Evolutionary conservation across 2,113 vertebrate genomes (phyloP).

Genomic region (Istiophorus platypterus): DNA sequence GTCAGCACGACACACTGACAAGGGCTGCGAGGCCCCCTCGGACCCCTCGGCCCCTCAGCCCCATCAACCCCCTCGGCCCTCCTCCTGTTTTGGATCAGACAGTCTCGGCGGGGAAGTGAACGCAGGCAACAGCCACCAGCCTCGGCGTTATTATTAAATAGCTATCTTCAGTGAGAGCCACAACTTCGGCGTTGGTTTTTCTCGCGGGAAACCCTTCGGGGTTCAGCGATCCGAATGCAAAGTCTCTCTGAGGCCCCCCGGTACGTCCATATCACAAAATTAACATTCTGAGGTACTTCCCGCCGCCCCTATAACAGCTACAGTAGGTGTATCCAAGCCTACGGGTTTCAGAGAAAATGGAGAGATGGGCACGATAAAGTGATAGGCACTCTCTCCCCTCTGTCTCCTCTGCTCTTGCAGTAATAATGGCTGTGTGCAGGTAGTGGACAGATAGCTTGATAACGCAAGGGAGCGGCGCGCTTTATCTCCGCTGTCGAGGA

Average conservation of each 20-base stretch:
- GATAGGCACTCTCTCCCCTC: slow-evolving; percentile 11
- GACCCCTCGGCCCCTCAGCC: no score
- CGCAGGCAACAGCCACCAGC: neutral
- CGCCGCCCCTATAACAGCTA: slow-evolving; percentile 2
- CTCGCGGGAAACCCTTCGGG: neutral
- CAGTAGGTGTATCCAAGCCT: slow-evolving; percentile 1
- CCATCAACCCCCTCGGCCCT: no score
- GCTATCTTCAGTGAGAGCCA: neutral
- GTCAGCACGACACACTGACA: neutral
- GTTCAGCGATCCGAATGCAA: slow-evolving; percentile 10
- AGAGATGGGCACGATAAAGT: slow-evolving; percentile 44
- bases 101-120: neutral
- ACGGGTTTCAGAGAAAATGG: slow-evolving; percentile 25
- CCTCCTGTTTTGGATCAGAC: slow-evolving; percentile 5
- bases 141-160: neutral
- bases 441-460: slow-evolving; percentile 65
- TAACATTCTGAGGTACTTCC: slow-evolving; percentile 41
- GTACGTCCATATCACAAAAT: slow-evolving; percentile 9
- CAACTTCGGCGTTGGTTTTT: neutral
- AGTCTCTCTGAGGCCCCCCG: slow-evolving; percentile 3
- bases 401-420: slow-evolving; percentile 27
- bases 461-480: slow-evolving; percentile 45
- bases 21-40: neutral
- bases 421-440: slow-evolving; percentile 56
- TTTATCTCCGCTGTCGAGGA: slow-evolving; percentile 66